Percentiles rank a stretch among this genome's conserved stretches.
phyloP scores from a whole-genome alignment of 2,888 invertebrate genomes.

The Encarsia formosa region DNA sequence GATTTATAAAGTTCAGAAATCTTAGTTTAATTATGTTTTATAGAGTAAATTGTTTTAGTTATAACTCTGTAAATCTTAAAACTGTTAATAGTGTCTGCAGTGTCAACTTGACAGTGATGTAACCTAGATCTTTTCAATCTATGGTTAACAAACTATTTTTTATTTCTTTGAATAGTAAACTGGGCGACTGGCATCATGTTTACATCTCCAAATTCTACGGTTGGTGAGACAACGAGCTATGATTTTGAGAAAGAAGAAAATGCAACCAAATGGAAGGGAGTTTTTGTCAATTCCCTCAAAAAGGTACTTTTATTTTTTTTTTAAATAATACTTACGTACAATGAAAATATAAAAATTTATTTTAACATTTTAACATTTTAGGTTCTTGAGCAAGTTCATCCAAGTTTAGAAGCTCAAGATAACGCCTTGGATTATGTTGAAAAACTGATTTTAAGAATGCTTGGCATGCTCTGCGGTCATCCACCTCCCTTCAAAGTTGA shows the following conservation, averaged over 20 bases:
- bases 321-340: no score
- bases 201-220: constrained; percentile 52
- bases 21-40: no score
- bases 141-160: no score
- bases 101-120: no score
- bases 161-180: no score
- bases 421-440: constrained; percentile 92
- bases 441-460: constrained; percentile 79
- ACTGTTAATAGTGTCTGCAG: no score
- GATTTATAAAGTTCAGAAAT: no score
- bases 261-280: constrained; percentile 86
- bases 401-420: constrained; percentile 77
- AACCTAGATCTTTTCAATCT: no score
- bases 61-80: no score
- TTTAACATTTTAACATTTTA: constrained; percentile 44
- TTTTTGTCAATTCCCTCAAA: constrained; percentile 80
- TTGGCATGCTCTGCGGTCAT: constrained; percentile 83
- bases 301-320: constrained; percentile 67
- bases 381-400: constrained; percentile 89
- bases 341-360: background rate
- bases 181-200: constrained; percentile 48
- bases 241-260: constrained; percentile 88
- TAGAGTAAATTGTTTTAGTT: no score
- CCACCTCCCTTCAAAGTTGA: constrained; percentile 74
- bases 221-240: constrained; percentile 58